Conservation (phyloP, 2,888 invertebrate genomes). For the Nasonovia ribisnigri region DNA sequence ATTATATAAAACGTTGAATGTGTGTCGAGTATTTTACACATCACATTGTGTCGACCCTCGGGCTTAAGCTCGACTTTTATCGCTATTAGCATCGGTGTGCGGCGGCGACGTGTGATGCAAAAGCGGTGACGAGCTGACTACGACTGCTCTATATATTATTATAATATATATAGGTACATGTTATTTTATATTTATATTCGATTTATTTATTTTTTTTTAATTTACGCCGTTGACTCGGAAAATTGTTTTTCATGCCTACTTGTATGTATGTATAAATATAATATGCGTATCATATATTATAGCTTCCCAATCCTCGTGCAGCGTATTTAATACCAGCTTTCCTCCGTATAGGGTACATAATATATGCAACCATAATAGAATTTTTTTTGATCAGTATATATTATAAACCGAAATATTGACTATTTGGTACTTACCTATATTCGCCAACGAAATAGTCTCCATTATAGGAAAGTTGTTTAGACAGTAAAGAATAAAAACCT, state of each 20-base stretch:
- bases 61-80: conserved; percentile 64
- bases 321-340: neutral
- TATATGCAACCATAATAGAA: neutral
- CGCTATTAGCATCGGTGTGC: conserved; percentile 43
- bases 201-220: neutral
- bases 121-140: neutral
- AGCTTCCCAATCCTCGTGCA: neutral
- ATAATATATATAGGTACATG: neutral
- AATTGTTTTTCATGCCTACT: neutral
- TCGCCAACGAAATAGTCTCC: neutral
- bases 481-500: neutral
- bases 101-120: neutral
- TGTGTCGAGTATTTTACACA: conserved; percentile 32
- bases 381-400: neutral
- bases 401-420: neutral
- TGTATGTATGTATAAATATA: neutral
- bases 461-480: neutral
- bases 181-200: neutral
- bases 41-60: conserved; percentile 9
- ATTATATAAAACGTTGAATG: neutral
- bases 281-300: neutral
- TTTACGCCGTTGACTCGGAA: conserved; percentile 31
- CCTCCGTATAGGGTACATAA: neutral
- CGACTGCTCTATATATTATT: neutral
- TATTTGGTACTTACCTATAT: neutral